A percentile compares a stretch with the other conserved stretches of the same genome.
Evolutionary conservation across 2,113 vertebrate genomes (phyloP).

Genomic region (Pleuronectes platessa): DNA sequence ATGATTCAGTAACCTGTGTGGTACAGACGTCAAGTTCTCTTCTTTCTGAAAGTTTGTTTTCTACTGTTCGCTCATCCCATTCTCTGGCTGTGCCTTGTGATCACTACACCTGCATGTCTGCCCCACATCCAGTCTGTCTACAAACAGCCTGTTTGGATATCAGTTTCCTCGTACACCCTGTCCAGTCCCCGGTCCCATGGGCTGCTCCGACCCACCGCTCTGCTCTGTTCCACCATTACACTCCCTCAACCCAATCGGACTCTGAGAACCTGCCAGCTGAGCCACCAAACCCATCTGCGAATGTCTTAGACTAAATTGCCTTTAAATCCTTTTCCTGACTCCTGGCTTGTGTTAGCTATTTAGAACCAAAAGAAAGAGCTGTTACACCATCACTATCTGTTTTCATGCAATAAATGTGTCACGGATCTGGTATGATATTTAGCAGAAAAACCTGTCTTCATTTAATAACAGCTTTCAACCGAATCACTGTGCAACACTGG

Average conservation of each 20-base stretch:
- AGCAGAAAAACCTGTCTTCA: constrained; percentile 25
- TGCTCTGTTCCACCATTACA: constrained; percentile 3
- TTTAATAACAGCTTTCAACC: constrained; percentile 31
- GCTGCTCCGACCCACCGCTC: not conserved
- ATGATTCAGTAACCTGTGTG: no score
- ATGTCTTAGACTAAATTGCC: not conserved
- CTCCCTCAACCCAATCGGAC: not conserved
- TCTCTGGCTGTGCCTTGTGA: not conserved
- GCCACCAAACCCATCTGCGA: constrained; percentile 12
- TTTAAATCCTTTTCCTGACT: not conserved
- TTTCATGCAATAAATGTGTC: constrained; percentile 27
- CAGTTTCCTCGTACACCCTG: not conserved
- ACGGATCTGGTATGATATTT: constrained; percentile 17
- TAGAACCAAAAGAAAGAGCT: not conserved
- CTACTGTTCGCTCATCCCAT: not conserved
- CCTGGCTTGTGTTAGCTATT: not conserved
- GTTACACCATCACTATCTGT: constrained; percentile 9
- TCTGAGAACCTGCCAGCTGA: not conserved
- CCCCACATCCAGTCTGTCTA: not conserved
- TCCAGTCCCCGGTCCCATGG: not conserved
- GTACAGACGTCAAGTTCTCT: not conserved
- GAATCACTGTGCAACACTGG: constrained; percentile 11
- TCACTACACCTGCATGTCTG: not conserved
- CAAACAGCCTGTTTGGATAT: not conserved
- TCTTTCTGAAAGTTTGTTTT: not conserved